These are phyloP conservation scores for Aurelia aurita complex sp. Pacific DNA, from an alignment of 30 jellyfish, hydroid and myxozoan species.

Conservation along the genomic window DNA sequence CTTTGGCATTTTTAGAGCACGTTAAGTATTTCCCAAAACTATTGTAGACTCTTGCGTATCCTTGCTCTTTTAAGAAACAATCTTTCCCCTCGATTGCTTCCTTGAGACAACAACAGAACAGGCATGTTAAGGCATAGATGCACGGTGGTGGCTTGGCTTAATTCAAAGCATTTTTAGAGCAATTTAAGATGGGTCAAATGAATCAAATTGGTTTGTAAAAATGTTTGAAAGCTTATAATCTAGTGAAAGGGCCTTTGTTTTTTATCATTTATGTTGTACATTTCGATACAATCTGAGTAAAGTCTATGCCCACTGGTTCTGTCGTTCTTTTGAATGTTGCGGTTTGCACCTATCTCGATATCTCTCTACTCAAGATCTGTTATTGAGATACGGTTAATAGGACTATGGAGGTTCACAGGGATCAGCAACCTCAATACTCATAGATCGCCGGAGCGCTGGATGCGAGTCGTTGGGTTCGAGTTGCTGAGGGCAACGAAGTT, in stretches of 20 bases:
- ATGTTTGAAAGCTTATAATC: conserved; percentile 35
- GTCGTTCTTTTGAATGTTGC: conserved; percentile 22
- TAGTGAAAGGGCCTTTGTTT: conserved; percentile 53
- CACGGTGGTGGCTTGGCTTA: conserved; percentile 65
- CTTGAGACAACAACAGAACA: no score
- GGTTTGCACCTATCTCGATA: conserved; percentile 22
- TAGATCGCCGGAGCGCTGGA: no score
- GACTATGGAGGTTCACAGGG: background rate
- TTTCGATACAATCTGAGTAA: conserved; percentile 33
- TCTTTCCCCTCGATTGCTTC: conserved; percentile 9
- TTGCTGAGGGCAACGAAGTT: no score
- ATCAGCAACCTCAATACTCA: no score
- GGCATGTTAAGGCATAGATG: conserved; percentile 9
- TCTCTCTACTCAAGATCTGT: background rate
- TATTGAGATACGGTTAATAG: background rate
- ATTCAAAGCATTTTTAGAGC: background rate
- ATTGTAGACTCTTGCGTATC: no score
- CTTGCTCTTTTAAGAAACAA: no score
- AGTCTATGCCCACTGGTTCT: conserved; percentile 15
- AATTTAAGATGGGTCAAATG: conserved; percentile 39
- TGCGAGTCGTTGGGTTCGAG: no score
- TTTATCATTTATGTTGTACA: conserved; percentile 10
- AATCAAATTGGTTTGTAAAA: conserved; percentile 22
- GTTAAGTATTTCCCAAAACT: no score
- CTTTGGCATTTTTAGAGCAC: no score